phyloP scores from a whole-genome alignment of 2,113 vertebrate genomes.

The Caracal caracal region DNA sequence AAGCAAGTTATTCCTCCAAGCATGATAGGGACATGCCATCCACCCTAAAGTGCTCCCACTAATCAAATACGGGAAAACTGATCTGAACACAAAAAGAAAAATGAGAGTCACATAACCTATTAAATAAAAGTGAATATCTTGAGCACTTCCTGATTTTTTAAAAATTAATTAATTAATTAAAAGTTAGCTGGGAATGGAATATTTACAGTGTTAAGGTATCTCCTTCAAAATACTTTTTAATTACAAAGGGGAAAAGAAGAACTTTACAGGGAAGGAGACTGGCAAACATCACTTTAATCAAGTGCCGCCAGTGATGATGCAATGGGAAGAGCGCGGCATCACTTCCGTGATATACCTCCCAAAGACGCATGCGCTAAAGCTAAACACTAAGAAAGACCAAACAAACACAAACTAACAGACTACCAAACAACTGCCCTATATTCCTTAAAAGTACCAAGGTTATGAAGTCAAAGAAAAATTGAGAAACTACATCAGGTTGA shows the following conservation, averaged over 20 bases:
- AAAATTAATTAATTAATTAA: conserved; percentile 19
- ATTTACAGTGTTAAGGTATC: background rate
- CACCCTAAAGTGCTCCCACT: background rate
- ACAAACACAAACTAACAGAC: background rate
- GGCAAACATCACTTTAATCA: background rate
- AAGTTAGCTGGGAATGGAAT: background rate
- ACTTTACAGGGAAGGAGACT: background rate
- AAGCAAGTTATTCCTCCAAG: background rate
- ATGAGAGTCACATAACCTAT: background rate
- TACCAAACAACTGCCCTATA: background rate
- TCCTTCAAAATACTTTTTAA: background rate
- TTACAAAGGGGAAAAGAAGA: background rate
- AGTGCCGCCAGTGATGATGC: background rate
- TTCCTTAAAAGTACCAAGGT: background rate
- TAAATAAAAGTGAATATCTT: background rate
- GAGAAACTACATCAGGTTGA: background rate
- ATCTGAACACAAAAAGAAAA: background rate
- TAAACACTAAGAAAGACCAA: background rate
- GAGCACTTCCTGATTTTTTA: background rate
- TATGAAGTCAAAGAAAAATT: background rate
- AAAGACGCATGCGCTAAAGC: background rate
- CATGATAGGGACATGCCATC: too few relatives aligned
- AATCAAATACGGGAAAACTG: background rate
- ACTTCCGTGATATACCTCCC: background rate
- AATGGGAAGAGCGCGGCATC: background rate